Evolutionary conservation across 2,888 invertebrate species (phyloP), one percentile per base, ranked within the genome.

Genomic region (Latrodectus elegans): DNA sequence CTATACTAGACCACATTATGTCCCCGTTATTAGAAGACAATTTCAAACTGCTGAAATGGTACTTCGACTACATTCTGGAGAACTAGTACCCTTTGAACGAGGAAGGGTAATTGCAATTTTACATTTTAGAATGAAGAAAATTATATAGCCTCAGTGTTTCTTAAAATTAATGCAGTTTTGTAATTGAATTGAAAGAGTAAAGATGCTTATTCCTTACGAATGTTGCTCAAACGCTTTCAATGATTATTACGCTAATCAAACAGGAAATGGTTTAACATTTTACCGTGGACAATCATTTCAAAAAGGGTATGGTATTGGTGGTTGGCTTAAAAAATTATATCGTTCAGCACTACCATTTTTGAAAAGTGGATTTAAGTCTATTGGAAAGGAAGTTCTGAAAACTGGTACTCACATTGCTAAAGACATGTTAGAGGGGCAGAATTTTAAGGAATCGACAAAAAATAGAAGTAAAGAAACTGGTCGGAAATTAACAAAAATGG

Each of bases 331-430:
- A n/a, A 49, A 22, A 6, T 49, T 83, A 17, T 88, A 74, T 64
- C 38, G 79, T 12, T 38, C 38, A 38, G 38, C 6, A 38, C 38
- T 38, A 38, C 38, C 38, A 38, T 38, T 38, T 38, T 38, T 38
- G 38, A 38, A 1, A 1, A 38, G 38, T 38, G 38, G 38, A 26
- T 52, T 38, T 38, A 38, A 38, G 38, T 38, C 53, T 9, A 15
- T 88, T 10, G 88, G 81, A n/a, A 88, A 83, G 73, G 55, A 88
- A 74, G 4, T 60, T 12, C 22, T 85, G 38, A 52, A 75, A 6
- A 80, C n/a, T 9, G 74, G 77, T 51, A 55, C 60, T n/a, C 49
- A 38, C 38, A 38, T 38, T 38, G 38, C 38, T 38, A 74, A 17
- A 0, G 79, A 11, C 51, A 79, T 67, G 55, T 85, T 9, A 17